Evolutionary conservation across 1,140 invertebrate species (phyloP), one percentile per base, ranked within the genome.

Genomic region (Brachionus angularis): DNA sequence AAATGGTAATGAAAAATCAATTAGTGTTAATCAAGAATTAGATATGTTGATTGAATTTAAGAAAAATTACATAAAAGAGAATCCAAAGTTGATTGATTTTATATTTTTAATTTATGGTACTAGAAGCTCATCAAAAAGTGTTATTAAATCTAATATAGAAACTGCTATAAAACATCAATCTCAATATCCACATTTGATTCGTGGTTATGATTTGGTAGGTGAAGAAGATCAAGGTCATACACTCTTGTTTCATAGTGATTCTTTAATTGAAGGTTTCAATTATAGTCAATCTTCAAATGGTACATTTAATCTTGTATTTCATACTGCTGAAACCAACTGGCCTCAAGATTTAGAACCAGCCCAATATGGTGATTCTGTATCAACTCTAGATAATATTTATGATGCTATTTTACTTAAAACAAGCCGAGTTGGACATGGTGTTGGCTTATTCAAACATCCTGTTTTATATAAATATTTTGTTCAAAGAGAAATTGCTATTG

Each of bases 171-270:
- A 33, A 3, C 29, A 75, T 3, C 34, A 73, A 42, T n/a, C 69
- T 12, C 74, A 74, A 67, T 77, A 74, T 73, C 75, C 76, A 0
- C n/a, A 74, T 46, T 42, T 75, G 23, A 61, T 77, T 31, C 70
- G 72, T 0, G 76, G 75, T 16, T 76, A 72, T 72, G 76, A 77
- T 61, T n/a, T 76, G 8, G 75, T 75, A 14, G 73, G 52, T 23
- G 75, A 77, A 69, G 76, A 77, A 71, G 76, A 77, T 39, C 36
- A 34, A 1, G 76, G 76, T 1, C 74, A 76, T 71, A 75, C 75
- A 4, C 52, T 74, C 3, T n/a, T 76, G 12, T 74, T 72, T 64
- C 75, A 73, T 34, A 46, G 73, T 12, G 72, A 73, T 23, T 70
- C 73, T 25, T 71, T 74, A 33, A 69, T 73, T 1, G 2, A 33